Base-by-base conservation (phyloP, 2,888 invertebrate species). In the Disparrhopalites patrizii region DNA sequence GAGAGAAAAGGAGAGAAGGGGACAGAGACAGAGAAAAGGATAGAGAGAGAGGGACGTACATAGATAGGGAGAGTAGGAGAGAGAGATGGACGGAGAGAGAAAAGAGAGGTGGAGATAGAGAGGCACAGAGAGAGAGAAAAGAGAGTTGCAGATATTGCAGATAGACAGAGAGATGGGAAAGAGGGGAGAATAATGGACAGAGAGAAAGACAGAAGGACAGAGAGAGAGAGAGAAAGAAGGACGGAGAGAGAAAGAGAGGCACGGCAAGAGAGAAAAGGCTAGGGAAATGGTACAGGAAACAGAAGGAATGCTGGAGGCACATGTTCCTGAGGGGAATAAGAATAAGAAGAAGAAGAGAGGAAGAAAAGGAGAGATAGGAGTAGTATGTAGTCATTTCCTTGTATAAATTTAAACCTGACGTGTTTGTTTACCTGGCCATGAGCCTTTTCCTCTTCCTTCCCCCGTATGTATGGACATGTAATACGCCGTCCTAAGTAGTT, bases 361-460 rank as follows among this genome's bases (percentile, higher is more conserved):
- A 28, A 28, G 25, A 28, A 15, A 15, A 28, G 15, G 27, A 18
- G n/a, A 27, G 52, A 15, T 15, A 28, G 15, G 30, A 30, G 15
- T 20, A 20, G 43, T 28, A 28, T 55, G 55, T 18, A 55, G 31
- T 38, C 27, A 57, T 25, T 57, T 57, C 40, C 25, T 27, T 38
- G 27, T 57, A 57, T 57, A 57, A 57, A 40, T 57, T 57, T 57
- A 57, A 57, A 57, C 38, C 57, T 57, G 57, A 57, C 57, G 57
- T 57, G 57, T 57, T 57, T 57, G 57, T 57, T 57, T 57, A 57
- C 57, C 57, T 57, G 40, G 33, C 57, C 57, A 57, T 40, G 57
- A 18, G 40, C 30, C 36, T 55, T 55, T 55, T 36, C n/a, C n/a
- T n/a, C n/a, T n/a, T n/a, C n/a, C n/a, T n/a, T n/a, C n/a, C n/a